These are phyloP conservation scores for Sebastes fasciatus DNA, from an alignment of 2,113 vertebrate genomes.

Conservation along the genomic window DNA sequence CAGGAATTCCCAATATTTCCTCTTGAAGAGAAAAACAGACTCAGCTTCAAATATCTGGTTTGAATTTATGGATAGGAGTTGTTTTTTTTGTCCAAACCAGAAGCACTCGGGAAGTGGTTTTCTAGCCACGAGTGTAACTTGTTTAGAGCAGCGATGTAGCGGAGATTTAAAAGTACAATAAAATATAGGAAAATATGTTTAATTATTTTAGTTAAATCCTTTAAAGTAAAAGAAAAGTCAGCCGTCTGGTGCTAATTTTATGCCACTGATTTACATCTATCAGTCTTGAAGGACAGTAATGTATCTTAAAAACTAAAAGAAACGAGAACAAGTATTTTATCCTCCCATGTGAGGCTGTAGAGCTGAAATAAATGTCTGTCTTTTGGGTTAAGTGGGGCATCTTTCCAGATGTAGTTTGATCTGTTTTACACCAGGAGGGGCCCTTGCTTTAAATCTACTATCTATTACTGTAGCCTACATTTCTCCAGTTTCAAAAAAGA, in stretches of 20 bases:
- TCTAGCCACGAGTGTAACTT: not conserved
- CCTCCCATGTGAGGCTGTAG: not conserved
- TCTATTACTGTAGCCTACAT: slow-evolving; percentile 12
- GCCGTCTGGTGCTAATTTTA: not conserved
- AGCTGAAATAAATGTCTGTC: not conserved
- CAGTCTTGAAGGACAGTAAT: not conserved
- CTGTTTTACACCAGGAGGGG: slow-evolving; percentile 47
- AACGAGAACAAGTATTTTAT: too few species aligned
- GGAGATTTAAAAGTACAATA: not conserved
- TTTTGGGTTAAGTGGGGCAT: not conserved
- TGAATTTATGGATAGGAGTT: slow-evolving; percentile 6
- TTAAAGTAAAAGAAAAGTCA: not conserved
- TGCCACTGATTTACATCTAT: rapidly evolving
- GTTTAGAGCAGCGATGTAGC: not conserved
- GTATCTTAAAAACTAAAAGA: not conserved
- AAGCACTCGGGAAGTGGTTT: not conserved
- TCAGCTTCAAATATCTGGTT: slow-evolving; percentile 15
- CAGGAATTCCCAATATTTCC: slow-evolving; percentile 36
- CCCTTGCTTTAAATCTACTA: slow-evolving; percentile 15
- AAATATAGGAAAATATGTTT: not conserved
- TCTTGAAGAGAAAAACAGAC: slow-evolving; percentile 6
- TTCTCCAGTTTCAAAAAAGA: slow-evolving; percentile 32
- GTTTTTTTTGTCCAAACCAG: not conserved
- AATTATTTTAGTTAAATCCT: not conserved
- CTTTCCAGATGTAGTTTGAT: slow-evolving; percentile 31